A percentile compares a stretch with the other conserved stretches of the same genome.
Evolutionary conservation across 2,113 vertebrate genomes (phyloP).

Genomic region (Nibea albiflora): DNA sequence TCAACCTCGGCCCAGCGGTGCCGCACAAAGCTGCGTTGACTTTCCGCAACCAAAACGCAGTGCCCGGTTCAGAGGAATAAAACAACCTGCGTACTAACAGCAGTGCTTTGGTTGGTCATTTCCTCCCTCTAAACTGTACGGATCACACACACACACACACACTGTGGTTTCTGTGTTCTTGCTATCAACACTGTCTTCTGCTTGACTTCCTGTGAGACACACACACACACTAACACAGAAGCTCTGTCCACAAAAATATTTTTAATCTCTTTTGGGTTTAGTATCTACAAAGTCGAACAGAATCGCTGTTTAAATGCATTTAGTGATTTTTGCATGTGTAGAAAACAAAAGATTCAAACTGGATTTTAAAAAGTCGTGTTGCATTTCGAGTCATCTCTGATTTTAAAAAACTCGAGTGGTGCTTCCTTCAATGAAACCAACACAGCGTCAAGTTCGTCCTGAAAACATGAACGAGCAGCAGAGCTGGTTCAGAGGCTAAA

Average conservation of each 20-base stretch:
- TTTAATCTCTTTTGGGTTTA: slow-evolving; percentile 45
- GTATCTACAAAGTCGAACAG: slow-evolving; percentile 44
- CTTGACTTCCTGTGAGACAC: background rate
- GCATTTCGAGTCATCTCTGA: background rate
- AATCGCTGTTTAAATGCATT: slow-evolving; percentile 5
- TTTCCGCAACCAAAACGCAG: too few species aligned
- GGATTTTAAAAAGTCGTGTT: background rate
- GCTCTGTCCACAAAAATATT: slow-evolving; percentile 23
- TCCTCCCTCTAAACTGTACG: too few species aligned
- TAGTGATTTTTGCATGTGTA: background rate
- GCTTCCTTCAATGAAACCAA: background rate
- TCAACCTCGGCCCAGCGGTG: too few species aligned
- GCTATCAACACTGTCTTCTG: too few species aligned
- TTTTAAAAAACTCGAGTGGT: too few species aligned
- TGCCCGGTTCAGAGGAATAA: too few species aligned
- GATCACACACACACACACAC: too few species aligned
- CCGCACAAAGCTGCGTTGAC: too few species aligned
- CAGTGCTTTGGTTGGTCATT: too few species aligned
- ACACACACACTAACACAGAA: background rate
- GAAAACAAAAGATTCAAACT: background rate
- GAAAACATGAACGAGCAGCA: background rate
- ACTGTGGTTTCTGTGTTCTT: too few species aligned
- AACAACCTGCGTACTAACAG: too few species aligned
- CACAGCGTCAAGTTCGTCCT: background rate
- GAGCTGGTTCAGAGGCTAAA: background rate